Evolutionary conservation across 2,113 vertebrate genomes (phyloP).

Genomic region (Phyllostomus discolor): DNA sequence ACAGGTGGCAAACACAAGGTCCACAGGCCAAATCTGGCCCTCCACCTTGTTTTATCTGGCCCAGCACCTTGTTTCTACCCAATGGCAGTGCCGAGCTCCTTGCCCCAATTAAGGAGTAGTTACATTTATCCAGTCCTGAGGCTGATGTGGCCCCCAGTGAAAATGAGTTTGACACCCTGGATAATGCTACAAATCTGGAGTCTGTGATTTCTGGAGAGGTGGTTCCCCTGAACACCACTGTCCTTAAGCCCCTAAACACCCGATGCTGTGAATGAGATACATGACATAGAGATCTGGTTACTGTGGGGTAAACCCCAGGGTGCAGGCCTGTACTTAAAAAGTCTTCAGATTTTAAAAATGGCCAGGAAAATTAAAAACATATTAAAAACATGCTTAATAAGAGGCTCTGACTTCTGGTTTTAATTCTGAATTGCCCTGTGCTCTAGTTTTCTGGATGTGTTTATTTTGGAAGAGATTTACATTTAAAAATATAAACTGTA

Average conservation of each 20-base stretch:
- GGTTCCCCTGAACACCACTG: neutral
- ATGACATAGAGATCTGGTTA: neutral
- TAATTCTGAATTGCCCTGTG: constrained; percentile 3
- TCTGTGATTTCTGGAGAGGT: neutral
- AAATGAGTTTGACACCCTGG: no score
- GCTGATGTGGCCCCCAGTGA: no score
- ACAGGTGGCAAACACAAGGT: no score
- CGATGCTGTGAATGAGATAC: neutral
- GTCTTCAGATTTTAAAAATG: neutral
- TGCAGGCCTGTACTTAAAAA: neutral
- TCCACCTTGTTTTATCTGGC: no score
- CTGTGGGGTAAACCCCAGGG: neutral
- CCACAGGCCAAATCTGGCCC: no score
- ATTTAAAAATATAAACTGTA: constrained; percentile 10
- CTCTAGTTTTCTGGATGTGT: neutral
- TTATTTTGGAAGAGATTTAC: neutral
- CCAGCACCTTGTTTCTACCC: no score
- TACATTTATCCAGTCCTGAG: no score
- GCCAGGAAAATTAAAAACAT: neutral
- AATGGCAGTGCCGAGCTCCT: no score
- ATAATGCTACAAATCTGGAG: neutral
- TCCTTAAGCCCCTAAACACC: neutral
- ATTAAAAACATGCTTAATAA: neutral
- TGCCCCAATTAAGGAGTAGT: no score
- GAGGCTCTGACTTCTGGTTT: neutral